Base-by-base conservation (phyloP, 2,113 vertebrate genomes). In the Edolisoma coerulescens region DNA sequence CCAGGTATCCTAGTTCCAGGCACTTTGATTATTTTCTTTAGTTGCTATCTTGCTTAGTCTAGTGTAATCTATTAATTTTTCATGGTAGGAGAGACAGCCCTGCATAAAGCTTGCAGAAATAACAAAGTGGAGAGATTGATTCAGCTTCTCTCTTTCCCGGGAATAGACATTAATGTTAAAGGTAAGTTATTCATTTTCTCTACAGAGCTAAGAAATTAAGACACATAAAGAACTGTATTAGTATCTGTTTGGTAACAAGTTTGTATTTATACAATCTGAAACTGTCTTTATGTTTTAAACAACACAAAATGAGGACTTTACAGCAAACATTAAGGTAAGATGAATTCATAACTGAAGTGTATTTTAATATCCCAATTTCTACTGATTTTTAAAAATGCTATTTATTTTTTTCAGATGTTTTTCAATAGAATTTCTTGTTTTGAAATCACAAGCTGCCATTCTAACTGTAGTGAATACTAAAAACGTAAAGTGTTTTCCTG, bases 41-140 rank as follows among this genome's bases (percentile, higher is more conserved):
- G 86, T 97, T 98, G 86, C 90, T 97, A 96, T 97, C 97, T 97
- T 97, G 96, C 96, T 93, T 97, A 96, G 88, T 97, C 86, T 97
- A 91, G 93, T 97, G 96, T 97, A 97, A 98, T 98, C 94, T 97
- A 97, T 98, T 98, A 97, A 97, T 98, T 97, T 97, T 98, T 98
- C 97, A 98, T 98, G 97, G 93, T 98, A 99, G 99, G 99, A 97
- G 99, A 99, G 98, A 44, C 44, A 44, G 18, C 44, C 44, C 44
- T 99, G 95, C 99, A 99, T 98, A 98, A 90, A 98, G 98, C 98
- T 96, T 99, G 99, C 98, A 99, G 97, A 98, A 98, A 94, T 97
- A 99, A 99, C 99, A 98, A 99, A 97, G 98, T 99, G 98, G 98
- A 99, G 86, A 99, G 91, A 44, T 97, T 99, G 97, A 98, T 98